Conservation (phyloP, 2,888 invertebrate genomes). For the Cantharis rustica region DNA sequence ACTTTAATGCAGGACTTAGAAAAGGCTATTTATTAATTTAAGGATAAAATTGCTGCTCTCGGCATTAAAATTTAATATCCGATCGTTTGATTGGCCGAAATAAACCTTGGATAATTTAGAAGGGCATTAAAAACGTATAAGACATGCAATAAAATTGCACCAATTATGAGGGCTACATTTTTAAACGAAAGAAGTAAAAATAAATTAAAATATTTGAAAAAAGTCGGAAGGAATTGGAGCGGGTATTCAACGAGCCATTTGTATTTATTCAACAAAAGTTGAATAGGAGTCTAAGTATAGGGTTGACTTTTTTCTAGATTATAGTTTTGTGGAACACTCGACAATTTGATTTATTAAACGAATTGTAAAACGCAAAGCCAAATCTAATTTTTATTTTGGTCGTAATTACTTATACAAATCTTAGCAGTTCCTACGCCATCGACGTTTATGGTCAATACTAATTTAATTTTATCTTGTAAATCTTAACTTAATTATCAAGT, state of each 20-base stretch:
- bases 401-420: not conserved
- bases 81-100: slow-evolving; percentile 24
- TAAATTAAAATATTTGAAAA: not conserved
- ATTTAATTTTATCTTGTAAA: not conserved
- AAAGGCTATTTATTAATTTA: slow-evolving; percentile 20
- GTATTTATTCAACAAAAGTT: slow-evolving; percentile 22
- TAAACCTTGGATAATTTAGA: slow-evolving; percentile 22
- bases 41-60: slow-evolving; percentile 8
- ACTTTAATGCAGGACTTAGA: slow-evolving; percentile 5
- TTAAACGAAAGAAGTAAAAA: not conserved
- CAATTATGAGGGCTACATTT: not conserved
- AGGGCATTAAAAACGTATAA: slow-evolving; percentile 21
- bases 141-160: slow-evolving; percentile 23
- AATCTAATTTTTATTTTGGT: not conserved
- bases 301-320: slow-evolving; percentile 18
- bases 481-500: not conserved
- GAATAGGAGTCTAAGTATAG: slow-evolving; percentile 25
- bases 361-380: not conserved
- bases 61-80: slow-evolving; percentile 24
- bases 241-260: slow-evolving; percentile 16
- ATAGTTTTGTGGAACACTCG: not conserved
- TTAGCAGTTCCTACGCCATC: not conserved
- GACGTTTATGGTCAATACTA: not conserved
- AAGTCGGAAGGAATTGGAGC: not conserved
- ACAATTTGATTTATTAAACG: not conserved